Evolutionary conservation across 2,113 vertebrate species (phyloP).

Genomic region (Eudyptes chrysolophus): DNA sequence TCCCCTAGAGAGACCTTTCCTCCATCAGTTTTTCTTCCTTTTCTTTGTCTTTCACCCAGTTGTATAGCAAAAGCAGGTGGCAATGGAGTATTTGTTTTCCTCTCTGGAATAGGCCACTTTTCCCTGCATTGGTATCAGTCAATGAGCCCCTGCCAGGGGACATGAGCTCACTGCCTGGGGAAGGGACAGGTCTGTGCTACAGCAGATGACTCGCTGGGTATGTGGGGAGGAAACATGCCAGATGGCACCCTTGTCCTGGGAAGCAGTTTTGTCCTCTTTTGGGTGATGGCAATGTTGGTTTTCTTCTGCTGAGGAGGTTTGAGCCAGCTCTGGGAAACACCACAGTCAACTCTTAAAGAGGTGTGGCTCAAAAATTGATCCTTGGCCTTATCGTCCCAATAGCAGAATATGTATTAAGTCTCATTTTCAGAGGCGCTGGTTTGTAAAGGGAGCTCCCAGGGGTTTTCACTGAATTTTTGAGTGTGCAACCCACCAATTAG

Average conservation of each 20-base stretch:
- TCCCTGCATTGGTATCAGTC: conserved; percentile 9
- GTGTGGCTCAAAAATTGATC: conserved; percentile 12
- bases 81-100: neutral
- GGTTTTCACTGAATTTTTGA: neutral
- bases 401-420: neutral
- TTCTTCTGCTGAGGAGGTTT: conserved; percentile 21
- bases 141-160: neutral
- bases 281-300: neutral
- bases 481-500: neutral
- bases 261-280: neutral
- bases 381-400: neutral
- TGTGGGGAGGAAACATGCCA: neutral
- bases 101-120: neutral
- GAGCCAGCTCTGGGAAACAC: neutral
- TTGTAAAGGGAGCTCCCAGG: neutral
- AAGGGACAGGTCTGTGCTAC: neutral
- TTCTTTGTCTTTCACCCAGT: neutral
- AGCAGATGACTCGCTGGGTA: neutral
- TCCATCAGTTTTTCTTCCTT: neutral
- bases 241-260: neutral
- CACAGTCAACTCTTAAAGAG: neutral
- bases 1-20: neutral
- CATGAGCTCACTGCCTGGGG: neutral
- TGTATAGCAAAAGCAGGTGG: neutral
- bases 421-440: neutral